A percentile compares a stretch with the other conserved stretches of the same genome.
These are phyloP conservation scores for Cyanoramphus novaezelandiae DNA, from an alignment of 2,113 vertebrate species.

Conservation along the genomic window DNA sequence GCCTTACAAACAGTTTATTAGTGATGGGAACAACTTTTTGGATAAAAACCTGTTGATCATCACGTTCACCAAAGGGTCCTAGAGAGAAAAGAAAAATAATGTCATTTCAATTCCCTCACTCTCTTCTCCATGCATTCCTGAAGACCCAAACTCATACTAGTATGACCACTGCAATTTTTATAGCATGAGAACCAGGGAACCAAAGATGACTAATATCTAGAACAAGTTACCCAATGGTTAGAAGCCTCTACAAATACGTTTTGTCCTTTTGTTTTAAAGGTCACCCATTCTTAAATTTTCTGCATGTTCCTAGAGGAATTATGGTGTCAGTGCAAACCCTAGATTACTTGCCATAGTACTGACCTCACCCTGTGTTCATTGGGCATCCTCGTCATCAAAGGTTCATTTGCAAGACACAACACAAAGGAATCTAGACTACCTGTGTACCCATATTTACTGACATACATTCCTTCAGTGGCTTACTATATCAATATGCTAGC, in stretches of 20 bases:
- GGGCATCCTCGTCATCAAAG: background rate
- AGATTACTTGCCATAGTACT: background rate
- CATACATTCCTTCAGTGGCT: background rate
- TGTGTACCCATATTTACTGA: background rate
- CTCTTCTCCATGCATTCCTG: background rate
- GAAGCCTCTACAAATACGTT: background rate
- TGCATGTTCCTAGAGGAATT: background rate
- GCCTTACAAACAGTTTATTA: constrained; percentile 93
- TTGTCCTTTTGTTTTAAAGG: background rate
- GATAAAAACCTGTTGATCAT: constrained; percentile 98
- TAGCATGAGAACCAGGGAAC: background rate
- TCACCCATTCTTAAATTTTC: background rate
- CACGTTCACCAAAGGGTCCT: constrained; percentile 97
- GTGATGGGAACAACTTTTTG: constrained; percentile 98
- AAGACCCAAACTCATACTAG: background rate
- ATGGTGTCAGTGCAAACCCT: background rate
- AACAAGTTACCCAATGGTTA: background rate
- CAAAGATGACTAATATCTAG: background rate
- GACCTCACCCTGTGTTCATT: background rate
- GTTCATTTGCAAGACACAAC: background rate
- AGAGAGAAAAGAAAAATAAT: background rate
- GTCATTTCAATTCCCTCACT: background rate
- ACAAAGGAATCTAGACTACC: background rate
- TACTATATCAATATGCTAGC: background rate
- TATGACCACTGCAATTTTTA: background rate